phyloP scores from a whole-genome alignment of 2,888 invertebrate species.

The Hyposoter didymator region DNA sequence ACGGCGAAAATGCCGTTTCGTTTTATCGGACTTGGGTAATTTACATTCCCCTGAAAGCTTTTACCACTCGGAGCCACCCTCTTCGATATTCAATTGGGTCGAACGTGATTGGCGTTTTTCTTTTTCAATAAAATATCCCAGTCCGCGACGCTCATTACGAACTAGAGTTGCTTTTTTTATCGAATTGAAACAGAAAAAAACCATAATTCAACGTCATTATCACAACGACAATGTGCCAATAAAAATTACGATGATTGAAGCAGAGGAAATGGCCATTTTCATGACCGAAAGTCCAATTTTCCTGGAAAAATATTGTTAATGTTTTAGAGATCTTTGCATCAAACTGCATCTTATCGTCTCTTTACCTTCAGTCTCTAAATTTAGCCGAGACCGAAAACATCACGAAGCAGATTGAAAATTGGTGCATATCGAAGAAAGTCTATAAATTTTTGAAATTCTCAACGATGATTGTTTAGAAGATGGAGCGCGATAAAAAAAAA shows the following conservation, averaged over 20 bases:
- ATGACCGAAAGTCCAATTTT: background rate
- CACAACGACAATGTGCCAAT: background rate
- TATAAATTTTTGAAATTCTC: too few species aligned
- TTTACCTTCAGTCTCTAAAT: background rate
- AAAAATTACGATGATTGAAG: background rate
- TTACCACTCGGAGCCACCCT: background rate
- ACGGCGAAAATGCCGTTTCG: background rate
- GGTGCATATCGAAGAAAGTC: too few species aligned
- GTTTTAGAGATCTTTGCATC: background rate
- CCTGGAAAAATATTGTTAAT: background rate
- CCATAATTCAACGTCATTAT: background rate
- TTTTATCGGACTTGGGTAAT: background rate
- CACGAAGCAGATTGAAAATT: background rate
- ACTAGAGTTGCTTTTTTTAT: constrained; percentile 24
- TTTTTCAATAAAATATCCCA: constrained; percentile 75
- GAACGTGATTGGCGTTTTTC: constrained; percentile 55
- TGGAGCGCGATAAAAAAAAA: too few species aligned
- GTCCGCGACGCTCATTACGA: constrained; percentile 75
- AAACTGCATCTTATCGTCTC: background rate
- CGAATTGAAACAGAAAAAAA: background rate
- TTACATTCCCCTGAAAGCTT: background rate
- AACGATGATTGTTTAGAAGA: too few species aligned
- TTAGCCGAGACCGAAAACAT: background rate
- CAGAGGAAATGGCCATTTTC: background rate
- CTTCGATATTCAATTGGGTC: constrained; percentile 56